Conservation (phyloP, 1,140 invertebrate genomes). For the Musca vetustissima region DNA sequence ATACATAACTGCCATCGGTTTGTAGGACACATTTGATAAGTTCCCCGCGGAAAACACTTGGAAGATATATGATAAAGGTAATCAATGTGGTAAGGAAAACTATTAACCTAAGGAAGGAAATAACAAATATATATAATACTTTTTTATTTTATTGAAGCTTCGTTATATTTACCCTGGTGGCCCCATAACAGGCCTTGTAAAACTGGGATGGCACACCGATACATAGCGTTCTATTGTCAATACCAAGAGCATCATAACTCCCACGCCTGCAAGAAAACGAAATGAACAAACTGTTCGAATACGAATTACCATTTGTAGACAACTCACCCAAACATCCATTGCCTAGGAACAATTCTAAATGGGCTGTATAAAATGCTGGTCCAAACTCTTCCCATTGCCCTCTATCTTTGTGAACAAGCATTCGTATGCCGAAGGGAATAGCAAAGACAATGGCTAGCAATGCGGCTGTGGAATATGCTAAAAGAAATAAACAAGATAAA, state of each 20-base stretch:
- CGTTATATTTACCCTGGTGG: slow-evolving; percentile 56
- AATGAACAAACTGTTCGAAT: neutral
- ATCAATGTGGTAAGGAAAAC: slow-evolving; percentile 64
- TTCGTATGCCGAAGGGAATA: slow-evolving; percentile 70
- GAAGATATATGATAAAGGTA: slow-evolving; percentile 68
- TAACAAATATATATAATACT: neutral
- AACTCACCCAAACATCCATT: slow-evolving; percentile 71
- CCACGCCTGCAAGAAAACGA: slow-evolving; percentile 59
- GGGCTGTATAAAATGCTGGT: slow-evolving; percentile 72
- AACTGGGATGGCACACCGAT: slow-evolving; percentile 76
- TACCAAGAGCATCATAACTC: slow-evolving; percentile 78
- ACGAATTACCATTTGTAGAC: too few species aligned
- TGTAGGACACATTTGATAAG: slow-evolving; percentile 61
- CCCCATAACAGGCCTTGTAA: slow-evolving; percentile 63
- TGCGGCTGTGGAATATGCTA: slow-evolving; percentile 72
- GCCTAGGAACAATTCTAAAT: slow-evolving; percentile 73
- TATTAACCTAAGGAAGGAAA: slow-evolving; percentile 54
- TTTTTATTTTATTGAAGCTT: neutral
- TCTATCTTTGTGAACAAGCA: slow-evolving; percentile 66
- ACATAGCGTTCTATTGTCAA: slow-evolving; percentile 79
- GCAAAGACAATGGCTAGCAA: slow-evolving; percentile 72
- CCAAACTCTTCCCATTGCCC: slow-evolving; percentile 65
- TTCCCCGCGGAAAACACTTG: slow-evolving; percentile 65
- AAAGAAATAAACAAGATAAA: neutral
- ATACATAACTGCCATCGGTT: slow-evolving; percentile 59